A percentile compares a stretch with the other conserved stretches of the same genome.
Conservation (phyloP, 2,888 invertebrate species). For the Agrenia bidenticulata region DNA sequence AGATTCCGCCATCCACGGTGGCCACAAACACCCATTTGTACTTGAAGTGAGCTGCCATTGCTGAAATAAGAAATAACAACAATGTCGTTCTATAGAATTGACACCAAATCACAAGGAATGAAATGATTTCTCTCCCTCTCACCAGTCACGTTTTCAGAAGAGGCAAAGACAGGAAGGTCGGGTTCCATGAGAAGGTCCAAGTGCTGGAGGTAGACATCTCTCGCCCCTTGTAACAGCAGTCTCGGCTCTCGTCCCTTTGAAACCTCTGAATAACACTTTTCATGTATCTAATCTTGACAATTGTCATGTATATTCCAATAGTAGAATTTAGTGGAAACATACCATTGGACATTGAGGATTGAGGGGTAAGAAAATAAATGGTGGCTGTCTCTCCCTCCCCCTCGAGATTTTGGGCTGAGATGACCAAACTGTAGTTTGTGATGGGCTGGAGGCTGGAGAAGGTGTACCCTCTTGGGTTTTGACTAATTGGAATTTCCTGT, state of each 20-base stretch:
- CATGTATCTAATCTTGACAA: no score
- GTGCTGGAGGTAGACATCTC: constrained; percentile 49
- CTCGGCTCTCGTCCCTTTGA: constrained; percentile 42
- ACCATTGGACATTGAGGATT: constrained; percentile 44
- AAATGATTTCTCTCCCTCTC: no score
- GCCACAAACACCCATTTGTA: constrained; percentile 49
- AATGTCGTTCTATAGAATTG: no score
- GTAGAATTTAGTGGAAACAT: no score
- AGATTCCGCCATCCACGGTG: constrained; percentile 43
- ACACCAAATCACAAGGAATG: no score
- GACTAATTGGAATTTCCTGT: constrained; percentile 49
- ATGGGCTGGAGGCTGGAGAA: constrained; percentile 49
- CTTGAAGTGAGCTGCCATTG: constrained; percentile 47
- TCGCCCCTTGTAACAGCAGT: constrained; percentile 45
- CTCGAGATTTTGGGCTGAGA: constrained; percentile 49
- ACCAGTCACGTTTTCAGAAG: no score
- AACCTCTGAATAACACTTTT: constrained; percentile 25
- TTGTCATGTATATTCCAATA: no score
- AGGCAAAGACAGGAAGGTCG: constrained; percentile 37
- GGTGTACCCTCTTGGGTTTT: constrained; percentile 49
- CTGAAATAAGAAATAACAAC: constrained; percentile 16
- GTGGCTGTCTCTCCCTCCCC: constrained; percentile 50
- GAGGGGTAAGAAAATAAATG: constrained; percentile 47
- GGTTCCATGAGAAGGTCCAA: constrained; percentile 46
- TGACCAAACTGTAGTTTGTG: constrained; percentile 50